These are phyloP conservation scores for Drosophila teissieri DNA, from an alignment of 1,140 invertebrate species.

Conservation along the genomic window DNA sequence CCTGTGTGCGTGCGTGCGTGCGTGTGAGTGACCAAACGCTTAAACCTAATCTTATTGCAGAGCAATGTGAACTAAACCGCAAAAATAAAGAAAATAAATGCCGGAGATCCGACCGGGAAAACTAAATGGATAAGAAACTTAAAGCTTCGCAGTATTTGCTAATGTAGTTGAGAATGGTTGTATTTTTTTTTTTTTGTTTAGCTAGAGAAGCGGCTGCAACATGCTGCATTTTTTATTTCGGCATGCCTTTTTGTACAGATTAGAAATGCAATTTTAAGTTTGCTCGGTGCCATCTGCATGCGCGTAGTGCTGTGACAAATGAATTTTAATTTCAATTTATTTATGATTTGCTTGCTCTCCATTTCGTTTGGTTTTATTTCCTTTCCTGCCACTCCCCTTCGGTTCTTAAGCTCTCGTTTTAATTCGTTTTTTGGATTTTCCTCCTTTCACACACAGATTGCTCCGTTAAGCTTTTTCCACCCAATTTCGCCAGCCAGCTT, in stretches of 20 bases:
- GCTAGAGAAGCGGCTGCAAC: conserved; percentile 50
- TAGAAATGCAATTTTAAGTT: conserved; percentile 32
- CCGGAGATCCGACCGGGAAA: conserved; percentile 35
- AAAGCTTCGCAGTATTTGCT: conserved; percentile 84
- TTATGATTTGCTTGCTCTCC: conserved; percentile 76
- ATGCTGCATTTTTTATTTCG: conserved; percentile 50
- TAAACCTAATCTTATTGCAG: conserved; percentile 63
- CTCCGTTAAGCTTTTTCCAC: conserved; percentile 24
- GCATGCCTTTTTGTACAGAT: conserved; percentile 48
- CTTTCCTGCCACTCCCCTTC: neutral
- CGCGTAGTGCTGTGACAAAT: conserved; percentile 64
- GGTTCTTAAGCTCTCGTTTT: conserved; percentile 36
- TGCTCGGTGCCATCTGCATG: conserved; percentile 59
- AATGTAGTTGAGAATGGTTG: conserved; percentile 75
- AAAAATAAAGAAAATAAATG: conserved; percentile 17
- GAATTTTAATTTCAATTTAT: conserved; percentile 71
- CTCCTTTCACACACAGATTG: conserved; percentile 24
- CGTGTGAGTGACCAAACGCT: conserved; percentile 27
- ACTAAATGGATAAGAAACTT: conserved; percentile 63
- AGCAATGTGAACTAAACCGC: conserved; percentile 42
- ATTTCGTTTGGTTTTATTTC: conserved; percentile 32
- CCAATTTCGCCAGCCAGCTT: conserved; percentile 14
- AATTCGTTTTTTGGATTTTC: conserved; percentile 40
- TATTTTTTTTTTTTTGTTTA: conserved; percentile 10
- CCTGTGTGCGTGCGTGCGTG: conserved; percentile 24